Conservation (phyloP, 2,113 vertebrate genomes). For the Podarcis raffonei region DNA sequence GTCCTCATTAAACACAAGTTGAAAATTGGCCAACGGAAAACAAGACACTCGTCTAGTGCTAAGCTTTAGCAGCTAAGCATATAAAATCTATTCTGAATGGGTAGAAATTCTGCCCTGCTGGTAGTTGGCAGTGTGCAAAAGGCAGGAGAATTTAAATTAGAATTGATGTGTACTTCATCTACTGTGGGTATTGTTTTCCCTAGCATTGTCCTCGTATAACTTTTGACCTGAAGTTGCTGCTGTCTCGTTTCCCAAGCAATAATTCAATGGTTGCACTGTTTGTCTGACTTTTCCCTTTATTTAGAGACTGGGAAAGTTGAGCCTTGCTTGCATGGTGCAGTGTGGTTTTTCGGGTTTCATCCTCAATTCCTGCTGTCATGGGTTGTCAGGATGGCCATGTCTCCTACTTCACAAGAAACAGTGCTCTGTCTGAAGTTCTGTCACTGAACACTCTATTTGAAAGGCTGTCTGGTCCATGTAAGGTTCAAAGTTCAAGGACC, state of each 20-base stretch:
- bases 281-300: not conserved
- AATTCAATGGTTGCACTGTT: not conserved
- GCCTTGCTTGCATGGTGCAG: not conserved
- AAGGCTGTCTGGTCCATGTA: too few species aligned
- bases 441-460: too few species aligned
- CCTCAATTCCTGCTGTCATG: not conserved
- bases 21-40: constrained; percentile 42
- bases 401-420: too few species aligned
- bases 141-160: not conserved
- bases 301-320: not conserved
- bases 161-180: not conserved
- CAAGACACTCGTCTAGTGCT: not conserved
- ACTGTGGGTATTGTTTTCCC: not conserved
- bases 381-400: not conserved
- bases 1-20: constrained; percentile 31
- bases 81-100: not conserved
- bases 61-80: not conserved
- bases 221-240: not conserved
- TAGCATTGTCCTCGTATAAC: not conserved
- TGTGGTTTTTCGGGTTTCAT: not conserved
- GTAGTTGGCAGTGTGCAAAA: not conserved
- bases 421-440: too few species aligned
- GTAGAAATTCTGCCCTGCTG: not conserved
- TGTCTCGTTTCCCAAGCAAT: not conserved
- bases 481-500: too few species aligned